Conservation (phyloP, 2,113 vertebrate species). For the Beaufortia kweichowensis region DNA sequence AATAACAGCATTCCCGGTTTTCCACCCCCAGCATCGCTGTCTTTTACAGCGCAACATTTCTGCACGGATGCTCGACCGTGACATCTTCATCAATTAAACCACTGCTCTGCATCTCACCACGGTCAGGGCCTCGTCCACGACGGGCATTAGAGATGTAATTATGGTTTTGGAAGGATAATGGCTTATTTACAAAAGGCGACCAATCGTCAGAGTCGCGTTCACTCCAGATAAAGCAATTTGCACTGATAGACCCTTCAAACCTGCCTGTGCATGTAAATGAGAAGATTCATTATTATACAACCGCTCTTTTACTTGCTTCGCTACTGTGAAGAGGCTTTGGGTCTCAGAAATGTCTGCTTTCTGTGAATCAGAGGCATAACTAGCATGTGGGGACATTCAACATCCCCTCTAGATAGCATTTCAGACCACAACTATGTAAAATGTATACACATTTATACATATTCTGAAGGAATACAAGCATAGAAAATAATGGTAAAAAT, state of each 20-base stretch:
- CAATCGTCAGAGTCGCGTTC: constrained; percentile 55
- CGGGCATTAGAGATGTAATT: constrained; percentile 65
- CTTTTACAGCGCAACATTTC: background rate
- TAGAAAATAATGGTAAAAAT: too few species aligned
- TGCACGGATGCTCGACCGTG: constrained; percentile 11
- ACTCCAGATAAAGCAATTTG: constrained; percentile 66
- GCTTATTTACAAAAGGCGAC: constrained; percentile 68
- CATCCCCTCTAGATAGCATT: too few species aligned
- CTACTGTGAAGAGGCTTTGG: constrained; percentile 58
- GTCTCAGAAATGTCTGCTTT: constrained; percentile 12
- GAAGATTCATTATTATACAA: constrained; percentile 62
- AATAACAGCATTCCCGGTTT: constrained; percentile 12
- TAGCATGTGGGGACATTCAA: background rate
- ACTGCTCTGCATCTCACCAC: constrained; percentile 39
- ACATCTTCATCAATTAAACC: constrained; percentile 52
- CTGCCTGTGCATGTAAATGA: constrained; percentile 66
- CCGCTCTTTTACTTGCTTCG: constrained; percentile 42
- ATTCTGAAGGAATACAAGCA: too few species aligned
- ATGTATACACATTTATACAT: too few species aligned
- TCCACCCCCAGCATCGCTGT: constrained; percentile 10
- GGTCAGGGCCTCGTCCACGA: constrained; percentile 38
- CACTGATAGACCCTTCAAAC: constrained; percentile 64
- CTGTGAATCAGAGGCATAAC: background rate
- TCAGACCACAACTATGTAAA: too few species aligned
- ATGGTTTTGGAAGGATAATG: constrained; percentile 62